phyloP scores from a whole-genome alignment of 2,888 invertebrate genomes.

The Drosophila lutescens region DNA sequence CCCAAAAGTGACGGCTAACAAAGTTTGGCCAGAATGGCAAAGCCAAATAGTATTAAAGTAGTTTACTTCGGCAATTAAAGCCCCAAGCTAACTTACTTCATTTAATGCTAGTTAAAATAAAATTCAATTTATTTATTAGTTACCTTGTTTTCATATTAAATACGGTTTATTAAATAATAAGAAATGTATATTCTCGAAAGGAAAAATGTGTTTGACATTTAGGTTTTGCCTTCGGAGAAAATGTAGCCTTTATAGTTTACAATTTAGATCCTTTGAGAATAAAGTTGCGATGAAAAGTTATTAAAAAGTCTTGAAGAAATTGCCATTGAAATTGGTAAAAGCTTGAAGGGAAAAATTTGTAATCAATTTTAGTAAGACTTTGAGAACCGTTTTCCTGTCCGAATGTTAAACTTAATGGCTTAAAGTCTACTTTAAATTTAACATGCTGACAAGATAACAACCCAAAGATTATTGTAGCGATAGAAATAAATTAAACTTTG shows the following conservation, averaged over 20 bases:
- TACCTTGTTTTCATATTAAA: neutral
- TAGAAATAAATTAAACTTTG: too few relatives aligned
- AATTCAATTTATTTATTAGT: neutral
- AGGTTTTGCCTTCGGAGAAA: neutral
- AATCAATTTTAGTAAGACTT: too few relatives aligned
- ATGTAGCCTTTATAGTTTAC: neutral
- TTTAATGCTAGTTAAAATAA: neutral
- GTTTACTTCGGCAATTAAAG: neutral
- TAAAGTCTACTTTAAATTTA: too few relatives aligned
- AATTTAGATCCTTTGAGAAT: neutral
- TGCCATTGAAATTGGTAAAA: too few relatives aligned
- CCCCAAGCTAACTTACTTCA: neutral
- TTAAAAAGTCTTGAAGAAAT: neutral
- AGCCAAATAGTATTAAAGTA: neutral
- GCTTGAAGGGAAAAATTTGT: too few relatives aligned
- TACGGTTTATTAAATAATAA: neutral
- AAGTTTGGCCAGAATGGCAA: neutral
- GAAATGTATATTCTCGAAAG: neutral
- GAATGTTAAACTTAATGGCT: too few relatives aligned
- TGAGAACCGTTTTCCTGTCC: too few relatives aligned
- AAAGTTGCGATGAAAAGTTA: neutral
- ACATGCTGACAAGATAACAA: too few relatives aligned
- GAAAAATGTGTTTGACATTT: neutral
- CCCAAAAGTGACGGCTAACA: conserved; percentile 8
- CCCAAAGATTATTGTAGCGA: too few relatives aligned